Evolutionary conservation across 2,113 vertebrate species (phyloP).

Genomic region (Platichthys stellatus): DNA sequence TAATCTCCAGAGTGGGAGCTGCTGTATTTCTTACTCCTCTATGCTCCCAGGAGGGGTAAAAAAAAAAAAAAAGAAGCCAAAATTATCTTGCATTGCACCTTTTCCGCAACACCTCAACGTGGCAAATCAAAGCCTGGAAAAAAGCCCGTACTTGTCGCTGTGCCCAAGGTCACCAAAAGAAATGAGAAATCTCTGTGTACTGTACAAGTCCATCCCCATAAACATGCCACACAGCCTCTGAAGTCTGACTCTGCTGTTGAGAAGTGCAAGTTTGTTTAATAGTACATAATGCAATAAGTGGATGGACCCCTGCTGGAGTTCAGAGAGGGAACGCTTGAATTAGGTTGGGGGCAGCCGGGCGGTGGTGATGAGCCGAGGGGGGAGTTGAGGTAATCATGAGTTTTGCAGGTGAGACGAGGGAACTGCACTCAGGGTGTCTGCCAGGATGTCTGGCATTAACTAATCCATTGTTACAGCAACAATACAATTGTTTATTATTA

Average conservation of each 20-base stretch:
- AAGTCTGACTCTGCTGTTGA: slow-evolving; percentile 77
- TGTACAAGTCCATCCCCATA: slow-evolving; percentile 70
- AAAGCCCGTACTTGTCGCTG: slow-evolving; percentile 76
- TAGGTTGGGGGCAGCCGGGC: slow-evolving; percentile 47
- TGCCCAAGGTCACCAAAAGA: slow-evolving; percentile 81
- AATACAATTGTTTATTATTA: slow-evolving; percentile 9
- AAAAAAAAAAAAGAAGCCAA: slow-evolving; percentile 65
- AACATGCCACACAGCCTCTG: slow-evolving; percentile 78
- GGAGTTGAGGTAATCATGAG: slow-evolving; percentile 38
- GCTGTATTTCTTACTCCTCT: slow-evolving; percentile 78
- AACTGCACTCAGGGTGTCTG: slow-evolving; percentile 6
- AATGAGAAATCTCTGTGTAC: slow-evolving; percentile 81
- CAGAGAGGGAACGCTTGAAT: slow-evolving; percentile 66
- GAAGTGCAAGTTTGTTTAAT: slow-evolving; percentile 80
- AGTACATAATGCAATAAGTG: slow-evolving; percentile 72
- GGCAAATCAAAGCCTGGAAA: slow-evolving; percentile 81
- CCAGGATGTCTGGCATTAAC: slow-evolving; percentile 9
- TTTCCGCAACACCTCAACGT: slow-evolving; percentile 80
- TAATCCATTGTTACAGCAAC: slow-evolving; percentile 4
- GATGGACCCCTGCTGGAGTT: slow-evolving; percentile 58
- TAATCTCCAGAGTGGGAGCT: slow-evolving; percentile 79
- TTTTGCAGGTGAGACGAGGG: slow-evolving; percentile 42
- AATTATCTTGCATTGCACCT: slow-evolving; percentile 86
- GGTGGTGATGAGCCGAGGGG: slow-evolving; percentile 9
- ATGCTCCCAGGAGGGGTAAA: slow-evolving; percentile 77